Evolutionary conservation across 1,140 invertebrate genomes (phyloP), one percentile per base, ranked within the genome.

Genomic region (Drosophila fuyamai): DNA sequence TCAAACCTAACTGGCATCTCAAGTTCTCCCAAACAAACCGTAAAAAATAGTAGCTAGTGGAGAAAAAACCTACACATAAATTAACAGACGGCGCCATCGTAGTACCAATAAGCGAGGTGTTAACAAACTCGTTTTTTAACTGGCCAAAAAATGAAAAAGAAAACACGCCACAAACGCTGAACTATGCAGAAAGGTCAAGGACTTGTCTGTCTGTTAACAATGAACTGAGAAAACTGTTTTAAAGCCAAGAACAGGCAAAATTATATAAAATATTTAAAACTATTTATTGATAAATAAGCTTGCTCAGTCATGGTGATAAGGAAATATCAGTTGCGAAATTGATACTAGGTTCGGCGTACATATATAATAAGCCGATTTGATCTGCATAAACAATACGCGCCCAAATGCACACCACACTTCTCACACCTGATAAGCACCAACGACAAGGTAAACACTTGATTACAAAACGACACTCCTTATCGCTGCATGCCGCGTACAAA

Each of bases 101-200:
- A 67, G 46, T 79, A 63, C 56, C 43, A 62, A 56, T 62, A 59
- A 43, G 44, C 55, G 44, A 86, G 76, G 76, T 81, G 82, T 86
- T 86, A 81, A 78, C 61, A 86, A 86, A 88, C 82, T 79, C 70
- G 81, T 85, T 86, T 86, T 51, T 53, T 57, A 53, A 85, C 59
- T 76, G 66, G 53, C 67, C 59, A 44, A 71, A 81, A 76, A 38
- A 35, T 23, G 8, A 58, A 48, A 29, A 14, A 63, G 29, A 62
- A 48, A 60, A 72, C 48, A 53, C 47, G 51, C 53, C 29, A 44
- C 56, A 46, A 41, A 76, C 50, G 46, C 46, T 63, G 56, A 78
- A 81, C 59, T 78, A 54, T 71, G 77, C 63, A 67, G 65, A 79
- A 86, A 81, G 75, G 78, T 85, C 82, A 85, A 71, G 83, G 83